Evolutionary conservation across 2,797 vertebrate species (phyloP), one percentile per base, ranked within the genome.

Genomic region (Brachyrhaphis roseni): DNA sequence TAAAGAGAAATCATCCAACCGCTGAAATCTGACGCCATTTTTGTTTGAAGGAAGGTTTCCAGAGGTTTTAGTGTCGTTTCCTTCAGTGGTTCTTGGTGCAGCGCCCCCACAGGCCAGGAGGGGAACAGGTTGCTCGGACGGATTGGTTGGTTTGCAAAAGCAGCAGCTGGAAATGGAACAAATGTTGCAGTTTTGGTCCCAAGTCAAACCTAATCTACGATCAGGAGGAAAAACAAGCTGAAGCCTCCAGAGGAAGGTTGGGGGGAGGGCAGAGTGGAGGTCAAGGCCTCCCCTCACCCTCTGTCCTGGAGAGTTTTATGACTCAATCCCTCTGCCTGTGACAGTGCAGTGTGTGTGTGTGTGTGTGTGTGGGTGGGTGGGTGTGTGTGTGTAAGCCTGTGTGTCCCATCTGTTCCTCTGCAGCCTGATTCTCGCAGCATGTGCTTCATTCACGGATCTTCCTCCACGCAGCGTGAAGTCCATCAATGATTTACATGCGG

Each of bases 361-460:
- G 55, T 28, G 55, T 28, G 57, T 16, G 57, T 31, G 13, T 31
- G 31, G 84, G 86, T 88, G 84, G 84, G 74, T 79, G 85, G 64
- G 66, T 83, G 57, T 88, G 74, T 79, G 53, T 66, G 20, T 86
- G 86, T 89, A 85, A 91, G 77, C 80, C 89, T 15, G 76, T 18
- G 82, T 88, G 70, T 78, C 86, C 92, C 89, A 88, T 91, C 89
- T 92, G 92, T 81, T 88, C 90, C 75, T 53, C 51, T 28, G 53
- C 80, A 80, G 83, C 78, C 80, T 90, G 88, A 87, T 89, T 84
- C 83, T 76, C 87, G 45, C 74, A 82, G 84, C 90, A 90, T 88
- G 89, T 82, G 89, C 88, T 92, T 74, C 90, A 88, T 88, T 91
- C 86, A 90, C 28, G 83, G 86, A 87, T 84, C 80, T 34, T 34